Evolutionary conservation across 2,888 invertebrate genomes (phyloP).

Genomic region (Pocota personata): DNA sequence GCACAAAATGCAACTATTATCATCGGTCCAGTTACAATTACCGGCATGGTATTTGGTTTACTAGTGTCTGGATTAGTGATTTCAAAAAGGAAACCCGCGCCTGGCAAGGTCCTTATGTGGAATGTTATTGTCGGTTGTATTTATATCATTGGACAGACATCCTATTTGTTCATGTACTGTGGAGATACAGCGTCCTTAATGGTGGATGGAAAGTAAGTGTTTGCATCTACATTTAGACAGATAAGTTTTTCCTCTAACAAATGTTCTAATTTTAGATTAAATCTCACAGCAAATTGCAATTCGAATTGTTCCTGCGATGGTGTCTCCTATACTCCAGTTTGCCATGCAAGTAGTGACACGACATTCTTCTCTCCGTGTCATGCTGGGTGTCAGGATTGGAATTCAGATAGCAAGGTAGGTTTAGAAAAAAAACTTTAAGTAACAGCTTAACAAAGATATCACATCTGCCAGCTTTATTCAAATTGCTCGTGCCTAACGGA

Average conservation of each 20-base stretch:
- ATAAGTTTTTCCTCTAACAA: background rate
- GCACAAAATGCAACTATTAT: conserved; percentile 87
- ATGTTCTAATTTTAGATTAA: conserved; percentile 77
- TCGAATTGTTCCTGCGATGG: conserved; percentile 85
- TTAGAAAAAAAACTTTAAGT: background rate
- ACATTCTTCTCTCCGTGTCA: conserved; percentile 90
- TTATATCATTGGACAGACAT: conserved; percentile 84
- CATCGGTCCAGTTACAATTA: conserved; percentile 85
- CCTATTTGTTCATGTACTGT: conserved; percentile 85
- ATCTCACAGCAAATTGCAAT: conserved; percentile 85
- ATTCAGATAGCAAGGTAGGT: conserved; percentile 76
- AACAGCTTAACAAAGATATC: background rate
- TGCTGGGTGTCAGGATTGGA: conserved; percentile 86
- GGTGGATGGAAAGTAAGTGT: conserved; percentile 75
- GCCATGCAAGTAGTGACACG: conserved; percentile 84
- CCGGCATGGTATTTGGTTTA: conserved; percentile 86
- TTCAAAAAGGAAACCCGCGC: conserved; percentile 85
- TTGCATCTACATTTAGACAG: too few relatives aligned
- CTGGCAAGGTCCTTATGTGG: conserved; percentile 85
- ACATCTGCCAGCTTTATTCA: conserved; percentile 77
- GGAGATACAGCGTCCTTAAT: conserved; percentile 78
- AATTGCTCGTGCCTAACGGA: conserved; percentile 75
- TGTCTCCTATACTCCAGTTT: conserved; percentile 87
- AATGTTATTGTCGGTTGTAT: conserved; percentile 85
- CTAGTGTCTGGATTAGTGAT: conserved; percentile 85